Conservation (phyloP, 1,140 invertebrate species). For the Habropoda laboriosa region DNA sequence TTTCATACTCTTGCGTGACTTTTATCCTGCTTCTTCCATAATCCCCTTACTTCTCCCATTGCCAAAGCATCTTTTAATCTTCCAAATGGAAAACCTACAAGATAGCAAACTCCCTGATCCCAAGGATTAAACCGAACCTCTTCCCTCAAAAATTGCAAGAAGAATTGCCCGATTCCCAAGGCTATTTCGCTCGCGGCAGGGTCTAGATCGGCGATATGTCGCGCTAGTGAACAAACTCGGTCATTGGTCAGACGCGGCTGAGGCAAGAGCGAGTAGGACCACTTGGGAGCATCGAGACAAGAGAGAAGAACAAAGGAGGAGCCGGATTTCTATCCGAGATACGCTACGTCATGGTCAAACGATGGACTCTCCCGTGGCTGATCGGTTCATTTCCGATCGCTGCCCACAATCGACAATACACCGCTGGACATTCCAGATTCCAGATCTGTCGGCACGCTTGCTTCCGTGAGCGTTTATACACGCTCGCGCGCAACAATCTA, state of each 20-base stretch:
- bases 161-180: neutral
- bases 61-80: too few species aligned
- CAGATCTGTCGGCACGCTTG: conserved; percentile 49
- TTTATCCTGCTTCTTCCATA: too few species aligned
- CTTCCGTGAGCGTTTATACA: conserved; percentile 35
- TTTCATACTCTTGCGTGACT: too few species aligned
- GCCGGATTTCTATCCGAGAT: conserved; percentile 48
- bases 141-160: neutral
- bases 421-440: conserved; percentile 53
- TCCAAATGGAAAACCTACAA: too few species aligned
- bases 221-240: conserved; percentile 29
- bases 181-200: neutral
- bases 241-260: neutral
- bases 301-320: conserved; percentile 25
- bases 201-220: neutral
- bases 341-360: conserved; percentile 53
- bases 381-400: conserved; percentile 71
- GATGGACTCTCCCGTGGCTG: conserved; percentile 8
- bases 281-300: neutral
- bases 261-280: neutral
- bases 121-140: too few species aligned
- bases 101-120: too few species aligned
- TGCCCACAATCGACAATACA: conserved; percentile 61
- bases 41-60: too few species aligned
- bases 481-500: neutral